A percentile compares a stretch with the other conserved stretches of the same genome.
Conservation (phyloP, 1,140 invertebrate genomes). For the Neodiprion virginianus region DNA sequence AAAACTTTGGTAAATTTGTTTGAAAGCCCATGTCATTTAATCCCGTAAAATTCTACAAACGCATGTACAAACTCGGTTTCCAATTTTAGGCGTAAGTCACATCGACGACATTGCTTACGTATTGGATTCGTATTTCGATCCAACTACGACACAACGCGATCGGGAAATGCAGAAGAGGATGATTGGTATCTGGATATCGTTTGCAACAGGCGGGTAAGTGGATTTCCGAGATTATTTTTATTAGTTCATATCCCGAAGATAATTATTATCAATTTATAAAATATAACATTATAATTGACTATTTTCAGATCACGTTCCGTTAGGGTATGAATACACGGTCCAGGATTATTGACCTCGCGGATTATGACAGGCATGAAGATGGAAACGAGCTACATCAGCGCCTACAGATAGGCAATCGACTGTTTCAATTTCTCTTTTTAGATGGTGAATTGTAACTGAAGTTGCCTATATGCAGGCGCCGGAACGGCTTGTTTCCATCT, state of each 20-base stretch:
- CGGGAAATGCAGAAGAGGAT: constrained; percentile 61
- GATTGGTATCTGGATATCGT: constrained; percentile 63
- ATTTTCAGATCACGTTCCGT: constrained; percentile 45
- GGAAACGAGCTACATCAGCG: constrained; percentile 29
- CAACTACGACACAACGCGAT: constrained; percentile 54
- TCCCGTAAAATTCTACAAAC: background rate
- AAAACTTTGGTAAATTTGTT: constrained; percentile 62
- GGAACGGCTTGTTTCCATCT: too few relatives aligned
- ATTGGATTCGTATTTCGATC: constrained; percentile 46
- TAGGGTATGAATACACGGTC: constrained; percentile 30
- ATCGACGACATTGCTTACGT: constrained; percentile 65
- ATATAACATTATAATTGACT: constrained; percentile 25
- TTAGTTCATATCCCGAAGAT: background rate
- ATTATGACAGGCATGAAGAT: constrained; percentile 50
- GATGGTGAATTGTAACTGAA: too few relatives aligned
- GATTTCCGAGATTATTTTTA: constrained; percentile 6
- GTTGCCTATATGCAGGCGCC: too few relatives aligned
- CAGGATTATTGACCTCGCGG: constrained; percentile 47
- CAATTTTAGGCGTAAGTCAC: constrained; percentile 65
- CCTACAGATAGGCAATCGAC: too few relatives aligned
- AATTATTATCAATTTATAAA: background rate
- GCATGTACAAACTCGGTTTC: background rate
- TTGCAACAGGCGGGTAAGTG: constrained; percentile 63
- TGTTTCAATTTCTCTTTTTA: too few relatives aligned
- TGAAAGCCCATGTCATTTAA: background rate